Evolutionary conservation across 2,888 invertebrate species (phyloP).

Genomic region (Cheilosia urbana): DNA sequence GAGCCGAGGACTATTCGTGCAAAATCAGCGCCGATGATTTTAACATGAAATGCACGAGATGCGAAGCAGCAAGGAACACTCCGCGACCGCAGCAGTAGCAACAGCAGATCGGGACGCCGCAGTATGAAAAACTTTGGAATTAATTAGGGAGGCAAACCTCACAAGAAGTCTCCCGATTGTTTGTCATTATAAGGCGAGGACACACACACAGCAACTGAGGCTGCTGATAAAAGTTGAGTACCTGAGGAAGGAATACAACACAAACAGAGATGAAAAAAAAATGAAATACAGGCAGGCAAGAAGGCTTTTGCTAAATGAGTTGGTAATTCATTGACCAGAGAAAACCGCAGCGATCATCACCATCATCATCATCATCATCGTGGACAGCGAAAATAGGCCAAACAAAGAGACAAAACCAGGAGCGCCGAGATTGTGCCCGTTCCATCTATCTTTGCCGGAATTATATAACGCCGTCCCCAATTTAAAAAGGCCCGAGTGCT

Average conservation of each 20-base stretch:
- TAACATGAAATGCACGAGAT: slow-evolving; percentile 71
- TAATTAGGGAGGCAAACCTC: slow-evolving; percentile 74
- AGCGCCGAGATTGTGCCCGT: slow-evolving; percentile 53
- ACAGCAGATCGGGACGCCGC: slow-evolving; percentile 44
- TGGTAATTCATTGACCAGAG: slow-evolving; percentile 72
- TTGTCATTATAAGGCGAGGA: slow-evolving; percentile 72
- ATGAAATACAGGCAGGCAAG: slow-evolving; percentile 1
- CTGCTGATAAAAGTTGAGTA: slow-evolving; percentile 62
- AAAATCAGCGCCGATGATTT: slow-evolving; percentile 65
- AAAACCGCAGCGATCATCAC: slow-evolving; percentile 59
- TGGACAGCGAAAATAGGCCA: slow-evolving; percentile 72
- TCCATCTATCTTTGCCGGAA: slow-evolving; percentile 60
- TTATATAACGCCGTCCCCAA: slow-evolving; percentile 74
- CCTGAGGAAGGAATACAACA: slow-evolving; percentile 43
- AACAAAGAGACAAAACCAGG: slow-evolving; percentile 58
- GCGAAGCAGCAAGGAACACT: slow-evolving; percentile 40
- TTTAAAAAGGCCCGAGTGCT: slow-evolving; percentile 73
- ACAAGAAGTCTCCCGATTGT: slow-evolving; percentile 74
- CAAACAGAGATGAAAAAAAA: background rate
- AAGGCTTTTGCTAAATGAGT: slow-evolving; percentile 70
- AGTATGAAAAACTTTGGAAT: slow-evolving; percentile 74
- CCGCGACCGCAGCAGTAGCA: slow-evolving; percentile 27
- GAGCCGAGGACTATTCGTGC: slow-evolving; percentile 61
- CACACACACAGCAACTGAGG: slow-evolving; percentile 69
- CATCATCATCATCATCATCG: slow-evolving; percentile 60